Base-by-base conservation (phyloP, 2,113 vertebrate species). In the Lycocorax pyrrhopterus region DNA sequence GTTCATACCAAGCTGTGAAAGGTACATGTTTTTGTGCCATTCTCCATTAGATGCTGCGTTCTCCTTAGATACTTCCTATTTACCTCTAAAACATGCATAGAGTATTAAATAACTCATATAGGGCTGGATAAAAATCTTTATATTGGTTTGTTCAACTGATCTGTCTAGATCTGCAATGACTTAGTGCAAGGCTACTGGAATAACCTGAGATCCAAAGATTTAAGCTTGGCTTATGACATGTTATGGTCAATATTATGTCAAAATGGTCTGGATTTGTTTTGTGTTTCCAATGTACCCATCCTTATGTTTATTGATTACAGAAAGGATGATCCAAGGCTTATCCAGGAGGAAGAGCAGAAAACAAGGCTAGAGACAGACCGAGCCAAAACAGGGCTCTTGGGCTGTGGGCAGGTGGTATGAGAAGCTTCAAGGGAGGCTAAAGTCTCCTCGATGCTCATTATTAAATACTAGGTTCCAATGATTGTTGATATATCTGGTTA, bases 391-490 rank as follows among this genome's bases (percentile, higher is more conserved):
- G 6, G 8, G 20, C 19, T 79, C 7, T 26, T 67, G 35, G 18
- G 18, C 16, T 16, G 5, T 16, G 29, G 23, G 10, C 13, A 67
- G 14, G 35, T 37, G 32, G 8, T 60, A 3, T 14, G 13, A 83
- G 47, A 79, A 10, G 25, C 5, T 72, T 35, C n/a, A 23, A 47
- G 7, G 20, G 32, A 53, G 7, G 9, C 4, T 29, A 47, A 88
- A 71, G 26, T 4, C 4, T 72, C 25, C 39, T 41, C 6, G 1
- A 2, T 25, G 5, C 16, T 51, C 2, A 2, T 44, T 41, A 56
- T 74, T 74, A 56, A 69, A 47, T 33, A 56, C 7, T 39, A 12
- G 2, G 1, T 6, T 74, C 6, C 1, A 13, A 7, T 32, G 7
- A 16, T 22, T 56, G 4, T 44, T 49, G 46, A 33, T 22, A 67